A percentile compares a stretch with the other conserved stretches of the same genome.
Evolutionary conservation across 2,888 invertebrate genomes (phyloP).

Genomic region (Tetragonula carbonaria): DNA sequence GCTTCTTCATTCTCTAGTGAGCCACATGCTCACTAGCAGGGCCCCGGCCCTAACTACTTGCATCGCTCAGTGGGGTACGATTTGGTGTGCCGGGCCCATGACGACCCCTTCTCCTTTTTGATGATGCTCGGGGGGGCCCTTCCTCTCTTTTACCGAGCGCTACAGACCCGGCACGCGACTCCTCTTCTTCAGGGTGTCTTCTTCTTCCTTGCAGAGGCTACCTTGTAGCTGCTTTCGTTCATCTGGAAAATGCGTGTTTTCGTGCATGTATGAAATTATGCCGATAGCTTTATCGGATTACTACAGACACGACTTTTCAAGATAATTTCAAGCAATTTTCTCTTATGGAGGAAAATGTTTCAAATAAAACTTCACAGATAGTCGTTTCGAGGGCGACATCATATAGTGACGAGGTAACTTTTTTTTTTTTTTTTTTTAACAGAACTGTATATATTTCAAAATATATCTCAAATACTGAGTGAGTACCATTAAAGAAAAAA

Average conservation of each 20-base stretch:
- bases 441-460: no score
- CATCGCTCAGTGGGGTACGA: conserved; percentile 82
- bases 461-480: no score
- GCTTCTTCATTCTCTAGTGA: conserved; percentile 98
- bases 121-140: conserved; percentile 61
- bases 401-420: no score
- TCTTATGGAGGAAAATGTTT: no score
- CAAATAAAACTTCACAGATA: no score
- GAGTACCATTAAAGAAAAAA: no score
- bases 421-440: no score
- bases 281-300: no score
- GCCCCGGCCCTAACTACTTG: conserved; percentile 84
- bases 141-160: conserved; percentile 69
- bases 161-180: conserved; percentile 78
- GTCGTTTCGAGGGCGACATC: no score
- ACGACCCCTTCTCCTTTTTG: conserved; percentile 67
- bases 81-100: conserved; percentile 80
- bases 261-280: background rate
- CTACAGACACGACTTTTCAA: no score
- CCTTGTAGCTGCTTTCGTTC: conserved; percentile 78
- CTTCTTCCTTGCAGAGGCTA: conserved; percentile 73
- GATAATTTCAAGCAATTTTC: no score
- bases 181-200: conserved; percentile 75
- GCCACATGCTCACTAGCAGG: conserved; percentile 87
- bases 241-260: conserved; percentile 68